Evolutionary conservation across 2,888 invertebrate species (phyloP).

Genomic region (Spatulosminthurus flaviceps): DNA sequence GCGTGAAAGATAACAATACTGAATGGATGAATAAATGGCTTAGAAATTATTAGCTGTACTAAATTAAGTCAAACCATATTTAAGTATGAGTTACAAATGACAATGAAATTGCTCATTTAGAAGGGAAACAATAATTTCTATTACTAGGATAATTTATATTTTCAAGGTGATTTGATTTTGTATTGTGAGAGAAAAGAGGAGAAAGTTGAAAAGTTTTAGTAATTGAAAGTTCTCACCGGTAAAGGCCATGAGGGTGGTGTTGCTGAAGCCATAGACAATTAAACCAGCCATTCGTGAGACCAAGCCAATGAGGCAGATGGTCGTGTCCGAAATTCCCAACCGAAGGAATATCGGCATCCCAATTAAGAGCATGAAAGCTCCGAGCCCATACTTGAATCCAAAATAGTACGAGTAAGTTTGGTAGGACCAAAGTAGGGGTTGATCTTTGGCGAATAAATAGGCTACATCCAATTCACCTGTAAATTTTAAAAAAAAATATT

Average conservation of each 20-base stretch:
- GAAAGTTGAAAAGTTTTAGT: no score
- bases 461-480: constrained; percentile 67
- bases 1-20: no score
- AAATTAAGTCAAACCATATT: no score
- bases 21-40: no score
- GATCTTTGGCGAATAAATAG: constrained; percentile 66
- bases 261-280: constrained; percentile 65
- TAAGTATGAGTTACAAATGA: no score
- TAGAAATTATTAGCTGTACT: no score
- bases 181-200: no score
- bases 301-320: constrained; percentile 66
- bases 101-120: no score
- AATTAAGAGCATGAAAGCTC: constrained; percentile 65
- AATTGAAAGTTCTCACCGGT: constrained; percentile 65
- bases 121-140: no score
- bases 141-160: no score
- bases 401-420: constrained; percentile 66
- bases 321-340: constrained; percentile 64
- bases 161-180: no score
- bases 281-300: constrained; percentile 66
- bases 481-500: not conserved
- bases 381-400: constrained; percentile 65
- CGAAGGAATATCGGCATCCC: constrained; percentile 64
- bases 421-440: constrained; percentile 66
- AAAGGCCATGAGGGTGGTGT: constrained; percentile 65